Conservation (phyloP, 2,888 invertebrate genomes). For the Scelioninae gen. 1 region DNA sequence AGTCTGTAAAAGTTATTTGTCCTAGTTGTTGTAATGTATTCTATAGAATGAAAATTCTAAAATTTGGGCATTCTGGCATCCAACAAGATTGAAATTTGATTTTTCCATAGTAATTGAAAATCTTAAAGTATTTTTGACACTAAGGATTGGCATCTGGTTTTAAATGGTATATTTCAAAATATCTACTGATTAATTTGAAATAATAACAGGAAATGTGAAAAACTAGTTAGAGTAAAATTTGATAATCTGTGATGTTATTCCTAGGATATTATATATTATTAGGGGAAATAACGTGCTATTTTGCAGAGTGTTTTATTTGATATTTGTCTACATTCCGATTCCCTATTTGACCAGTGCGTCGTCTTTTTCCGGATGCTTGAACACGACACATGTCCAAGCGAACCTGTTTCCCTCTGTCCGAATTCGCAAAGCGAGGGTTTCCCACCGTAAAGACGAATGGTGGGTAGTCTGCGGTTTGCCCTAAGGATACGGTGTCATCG, state of each 20-base stretch:
- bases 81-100: too few relatives aligned
- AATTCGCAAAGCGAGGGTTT: slow-evolving; percentile 63
- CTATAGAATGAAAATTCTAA: too few relatives aligned
- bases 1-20: too few relatives aligned
- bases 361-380: slow-evolving; percentile 83
- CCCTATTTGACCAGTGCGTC: slow-evolving; percentile 68
- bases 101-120: too few relatives aligned
- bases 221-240: neutral
- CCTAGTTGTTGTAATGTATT: too few relatives aligned
- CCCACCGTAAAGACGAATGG: slow-evolving; percentile 68
- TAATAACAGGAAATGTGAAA: too few relatives aligned
- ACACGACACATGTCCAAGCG: slow-evolving; percentile 81
- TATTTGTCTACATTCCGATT: slow-evolving; percentile 63
- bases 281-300: slow-evolving; percentile 29
- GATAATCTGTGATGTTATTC: slow-evolving; percentile 21
- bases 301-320: slow-evolving; percentile 61
- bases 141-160: too few relatives aligned
- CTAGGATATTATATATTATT: slow-evolving; percentile 22
- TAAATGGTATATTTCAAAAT: too few relatives aligned
- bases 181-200: too few relatives aligned
- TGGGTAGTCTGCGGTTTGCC: slow-evolving; percentile 71
- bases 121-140: too few relatives aligned
- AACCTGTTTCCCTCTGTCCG: slow-evolving; percentile 64
- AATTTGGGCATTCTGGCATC: too few relatives aligned
- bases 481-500: slow-evolving; percentile 79